Base-by-base conservation (phyloP, 2,113 vertebrate species). In the Cyanistes caeruleus region DNA sequence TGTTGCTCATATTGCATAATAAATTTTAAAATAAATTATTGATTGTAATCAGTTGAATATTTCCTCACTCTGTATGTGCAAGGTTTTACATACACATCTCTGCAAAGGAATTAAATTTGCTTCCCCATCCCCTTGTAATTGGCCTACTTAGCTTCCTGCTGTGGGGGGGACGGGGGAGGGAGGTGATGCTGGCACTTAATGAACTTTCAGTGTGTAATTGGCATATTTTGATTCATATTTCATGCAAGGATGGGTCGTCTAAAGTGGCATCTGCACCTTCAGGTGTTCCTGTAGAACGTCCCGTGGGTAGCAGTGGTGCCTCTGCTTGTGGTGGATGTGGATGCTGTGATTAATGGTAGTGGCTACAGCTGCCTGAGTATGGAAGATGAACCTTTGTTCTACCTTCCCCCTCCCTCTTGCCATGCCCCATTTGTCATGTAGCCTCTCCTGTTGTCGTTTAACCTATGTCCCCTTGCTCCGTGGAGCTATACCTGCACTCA, bases 331-430 rank as follows among this genome's bases (percentile, higher is more conserved):
- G 72, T 86, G 67, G 35, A 22, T 55, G 64, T 48, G 44, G 83
- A 59, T 90, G 80, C 52, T 48, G 64, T 95, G 93, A 90, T 95
- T 93, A 92, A 94, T 86, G 79, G 88, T 59, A 73, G 37, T 25
- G 75, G 76, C 83, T 87, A 11, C 73, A 92, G 86, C 83, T 90
- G 94, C 59, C 79, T 2, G 48, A 77, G 21, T 67, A 28, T 55
- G 76, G 88, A 77, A 92, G 76, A 88, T 80, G 76, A 93, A 95
- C 83, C 95, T 92, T 92, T 93, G 88, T 94, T 97, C 90, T 89
- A 8, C 37, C 43, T 65, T 79, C 37, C 90, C 58, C 60, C 55
- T 85, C 59, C 86, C 46, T 67, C 75, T 65, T 59, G n/a, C 87
- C 23, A 12, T 62, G 79, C 51, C n/a, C 79, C 60, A 74, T 95